Evolutionary conservation across 2,888 invertebrate genomes (phyloP), one percentile per base, ranked within the genome.

Genomic region (Catocala nupta): DNA sequence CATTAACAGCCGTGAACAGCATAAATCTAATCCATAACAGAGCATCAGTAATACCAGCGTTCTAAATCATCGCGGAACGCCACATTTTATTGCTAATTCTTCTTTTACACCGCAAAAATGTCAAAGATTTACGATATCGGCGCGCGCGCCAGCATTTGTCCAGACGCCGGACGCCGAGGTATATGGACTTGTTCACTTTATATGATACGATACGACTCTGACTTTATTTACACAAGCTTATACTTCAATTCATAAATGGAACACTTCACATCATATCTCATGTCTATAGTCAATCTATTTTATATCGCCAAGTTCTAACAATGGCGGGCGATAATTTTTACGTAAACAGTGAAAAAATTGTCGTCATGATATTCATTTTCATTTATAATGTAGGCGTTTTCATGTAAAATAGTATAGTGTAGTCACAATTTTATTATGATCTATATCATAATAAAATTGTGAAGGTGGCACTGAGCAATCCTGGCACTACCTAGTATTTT

Each of bases 81-180:
- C 51, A 66, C 55, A 63, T 75, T 81, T 85, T 85, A 81, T 81
- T 73, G 79, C 80, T 81, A 81, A 82, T 82, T 75, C 83, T 79
- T 80, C 72, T 78, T 77, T 80, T 75, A 78, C 75, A 73, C 77
- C 81, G 83, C 86, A 87, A 88, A 88, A 88, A 88, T 87, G 86
- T 82, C 68, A 63, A 72, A 85, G 85, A 87, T 88, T 84, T 85
- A 86, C 86, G 87, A 86, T 87, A 84, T 82, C 83, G 74, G 63
- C 70, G 73, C 72, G 73, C 72, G 72, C 76, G 73, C 67, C 72
- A 77, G 78, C 72, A 77, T 78, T 78, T 73, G 70, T 75, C 65
- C 79, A 3, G 54, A 55, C 42, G 10, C 33, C 13, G 43, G 55
- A 59, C 55, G 34, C 39, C 47, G 65, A 68, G 79, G 69, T 71